phyloP scores from a whole-genome alignment of 2,797 vertebrate genomes.

The Argentina silus region DNA sequence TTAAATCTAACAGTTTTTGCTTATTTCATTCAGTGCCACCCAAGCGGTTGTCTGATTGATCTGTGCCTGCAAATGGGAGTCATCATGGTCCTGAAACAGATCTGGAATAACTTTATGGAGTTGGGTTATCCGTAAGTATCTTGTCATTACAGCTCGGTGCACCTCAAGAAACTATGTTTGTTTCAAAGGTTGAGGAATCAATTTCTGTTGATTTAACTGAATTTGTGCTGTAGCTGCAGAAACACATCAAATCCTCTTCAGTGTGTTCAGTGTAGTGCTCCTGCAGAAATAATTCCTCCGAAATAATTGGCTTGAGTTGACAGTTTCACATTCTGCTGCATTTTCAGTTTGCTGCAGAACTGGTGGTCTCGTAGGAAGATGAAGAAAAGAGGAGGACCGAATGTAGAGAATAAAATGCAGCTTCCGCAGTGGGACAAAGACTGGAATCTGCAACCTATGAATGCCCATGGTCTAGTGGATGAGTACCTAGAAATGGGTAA shows the following conservation, averaged over 20 bases:
- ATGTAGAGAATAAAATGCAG: slow-evolving; percentile 85
- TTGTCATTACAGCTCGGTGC: neutral
- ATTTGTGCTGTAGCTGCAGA: slow-evolving; percentile 26
- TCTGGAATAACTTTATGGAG: slow-evolving; percentile 99
- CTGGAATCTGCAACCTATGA: slow-evolving; percentile 99
- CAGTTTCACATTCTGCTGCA: slow-evolving; percentile 37
- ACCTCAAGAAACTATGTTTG: no score
- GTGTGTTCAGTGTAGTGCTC: slow-evolving; percentile 28
- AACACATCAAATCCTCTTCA: slow-evolving; percentile 43
- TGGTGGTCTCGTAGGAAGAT: slow-evolving; percentile 99
- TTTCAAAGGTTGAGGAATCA: no score
- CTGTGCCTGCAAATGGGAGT: slow-evolving; percentile 93
- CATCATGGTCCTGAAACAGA: slow-evolving; percentile 99
- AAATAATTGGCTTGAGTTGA: slow-evolving; percentile 62
- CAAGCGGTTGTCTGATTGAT: slow-evolving; percentile 98
- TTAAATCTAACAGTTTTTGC: neutral
- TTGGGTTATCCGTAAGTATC: slow-evolving; percentile 88
- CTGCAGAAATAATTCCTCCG: slow-evolving; percentile 48
- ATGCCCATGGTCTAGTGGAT: slow-evolving; percentile 95
- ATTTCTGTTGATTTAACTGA: no score
- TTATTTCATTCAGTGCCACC: slow-evolving; percentile 85
- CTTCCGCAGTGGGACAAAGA: slow-evolving; percentile 99
- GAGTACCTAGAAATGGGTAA: slow-evolving; percentile 99
- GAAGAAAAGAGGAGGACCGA: slow-evolving; percentile 86
- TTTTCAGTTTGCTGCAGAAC: slow-evolving; percentile 91